Percentiles rank a stretch among this genome's conserved stretches.
Evolutionary conservation across 2,113 vertebrate species (phyloP).

Genomic region (Hiodon alosoides): DNA sequence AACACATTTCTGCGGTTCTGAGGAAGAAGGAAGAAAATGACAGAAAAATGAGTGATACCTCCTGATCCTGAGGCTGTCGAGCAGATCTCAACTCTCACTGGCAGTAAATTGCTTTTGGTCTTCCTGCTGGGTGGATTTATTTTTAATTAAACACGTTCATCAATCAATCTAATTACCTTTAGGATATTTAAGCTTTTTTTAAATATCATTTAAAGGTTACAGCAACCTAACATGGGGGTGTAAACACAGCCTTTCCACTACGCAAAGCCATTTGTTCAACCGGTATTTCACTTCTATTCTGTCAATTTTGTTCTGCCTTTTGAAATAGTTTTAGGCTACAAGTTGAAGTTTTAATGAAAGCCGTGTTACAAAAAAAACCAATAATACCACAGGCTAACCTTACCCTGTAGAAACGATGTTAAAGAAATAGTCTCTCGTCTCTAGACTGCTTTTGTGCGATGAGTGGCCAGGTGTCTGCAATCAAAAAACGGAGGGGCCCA

Average conservation of each 20-base stretch:
- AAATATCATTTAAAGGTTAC: conserved; percentile 29
- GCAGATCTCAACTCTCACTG: conserved; percentile 1
- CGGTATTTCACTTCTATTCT: conserved; percentile 20
- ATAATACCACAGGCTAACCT: neutral
- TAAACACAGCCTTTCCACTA: conserved; percentile 16
- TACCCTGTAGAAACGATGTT: neutral
- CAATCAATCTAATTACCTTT: conserved; percentile 28
- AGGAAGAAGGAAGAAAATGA: neutral
- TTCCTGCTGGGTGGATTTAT: conserved; percentile 21
- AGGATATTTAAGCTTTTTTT: conserved; percentile 25
- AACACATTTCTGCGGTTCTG: neutral
- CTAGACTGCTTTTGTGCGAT: neutral
- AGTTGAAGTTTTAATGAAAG: neutral
- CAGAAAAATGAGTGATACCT: neutral
- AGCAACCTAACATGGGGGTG: conserved; percentile 18
- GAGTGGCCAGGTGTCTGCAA: neutral
- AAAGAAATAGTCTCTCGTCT: no score
- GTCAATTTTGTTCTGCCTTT: neutral
- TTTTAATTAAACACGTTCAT: conserved; percentile 31
- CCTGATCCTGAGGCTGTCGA: neutral
- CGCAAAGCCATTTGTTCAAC: conserved; percentile 18
- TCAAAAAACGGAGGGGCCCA: no score
- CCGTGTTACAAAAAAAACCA: no score
- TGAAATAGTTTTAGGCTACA: neutral
- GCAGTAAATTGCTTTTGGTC: conserved; percentile 23